Base-by-base conservation (phyloP, 2,888 invertebrate genomes). In the Miltochrista miniata region DNA sequence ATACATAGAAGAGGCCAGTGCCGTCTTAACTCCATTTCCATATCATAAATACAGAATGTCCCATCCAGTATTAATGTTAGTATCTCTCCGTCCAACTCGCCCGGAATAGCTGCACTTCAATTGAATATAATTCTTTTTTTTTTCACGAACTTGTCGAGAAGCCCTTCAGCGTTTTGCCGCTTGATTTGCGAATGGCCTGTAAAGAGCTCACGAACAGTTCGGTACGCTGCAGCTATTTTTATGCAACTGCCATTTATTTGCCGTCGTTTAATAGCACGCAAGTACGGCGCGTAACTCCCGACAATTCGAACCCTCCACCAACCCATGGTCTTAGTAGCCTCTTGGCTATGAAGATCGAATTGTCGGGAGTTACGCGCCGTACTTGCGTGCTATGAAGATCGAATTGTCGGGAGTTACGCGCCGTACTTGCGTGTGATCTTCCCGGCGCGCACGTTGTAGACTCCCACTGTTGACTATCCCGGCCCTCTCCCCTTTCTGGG, bases 121-220 rank as follows among this genome's bases (percentile, higher is more conserved):
- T 56, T 56, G 54, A 59, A 65, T 60, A 56, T 54, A 58, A 51
- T 45, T 49, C 42, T 47, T 54, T 50, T 50, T 56, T 58, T 66
- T 66, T 24, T 24, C 5, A 24, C 45, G 12, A 45, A 53, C 51
- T 52, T 54, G 24, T 54, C 39, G 62, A 67, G 62, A 73, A 71
- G 65, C 68, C 46, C 75, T 81, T 55, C 59, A 72, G 49, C 59
- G 18, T 64, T 72, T 59, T 56, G 64, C 72, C 65, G 66, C 60
- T 74, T 73, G 73, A 79, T 79, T 80, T 78, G 70, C 68, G 71
- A 75, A 76, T 70, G 62, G 66, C 35, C 62, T 61, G 68, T 76
- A 59, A 70, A 80, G 76, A 68, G 72, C 54, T 56, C 64, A 48
- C 64, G 56, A 61, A 45, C 58, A 63, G 51, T 62, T 61, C n/a